Conservation (phyloP, 2,888 invertebrate genomes). For the Melieria omissa region DNA sequence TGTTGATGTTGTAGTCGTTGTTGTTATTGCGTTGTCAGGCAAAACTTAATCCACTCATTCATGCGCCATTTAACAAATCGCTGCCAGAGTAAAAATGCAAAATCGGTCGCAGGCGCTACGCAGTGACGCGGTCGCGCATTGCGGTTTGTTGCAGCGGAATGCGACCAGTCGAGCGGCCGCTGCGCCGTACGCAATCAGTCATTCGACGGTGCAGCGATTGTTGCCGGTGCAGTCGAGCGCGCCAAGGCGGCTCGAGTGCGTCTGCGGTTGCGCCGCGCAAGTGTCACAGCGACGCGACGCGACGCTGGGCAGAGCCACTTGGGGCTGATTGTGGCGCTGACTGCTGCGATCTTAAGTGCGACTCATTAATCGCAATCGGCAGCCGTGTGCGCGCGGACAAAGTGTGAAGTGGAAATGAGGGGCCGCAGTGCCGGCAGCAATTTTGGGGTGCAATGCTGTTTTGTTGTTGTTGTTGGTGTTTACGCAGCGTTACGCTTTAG, state of each 20-base stretch:
- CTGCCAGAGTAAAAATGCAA: slow-evolving; percentile 43
- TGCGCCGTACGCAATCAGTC: slow-evolving; percentile 24
- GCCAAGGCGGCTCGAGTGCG: slow-evolving; percentile 16
- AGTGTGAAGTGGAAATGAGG: not conserved
- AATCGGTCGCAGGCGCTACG: no score
- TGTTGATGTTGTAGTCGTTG: no score
- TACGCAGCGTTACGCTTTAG: slow-evolving; percentile 14
- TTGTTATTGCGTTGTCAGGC: slow-evolving; percentile 25
- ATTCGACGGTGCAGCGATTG: slow-evolving; percentile 5
- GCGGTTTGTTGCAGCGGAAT: not conserved
- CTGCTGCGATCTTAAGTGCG: slow-evolving; percentile 53
- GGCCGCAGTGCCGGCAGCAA: slow-evolving; percentile 1
- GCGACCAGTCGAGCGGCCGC: slow-evolving; percentile 14
- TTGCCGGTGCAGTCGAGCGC: not conserved
- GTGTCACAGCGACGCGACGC: not conserved
- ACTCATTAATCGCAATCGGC: slow-evolving; percentile 64
- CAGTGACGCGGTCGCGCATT: no score
- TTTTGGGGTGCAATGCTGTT: not conserved
- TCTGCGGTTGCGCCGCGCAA: not conserved
- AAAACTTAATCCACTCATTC: slow-evolving; percentile 45
- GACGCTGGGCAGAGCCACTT: slow-evolving; percentile 11
- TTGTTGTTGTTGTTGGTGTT: slow-evolving; percentile 9
- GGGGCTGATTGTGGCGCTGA: slow-evolving; percentile 35
- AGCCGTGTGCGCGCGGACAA: slow-evolving; percentile 12
- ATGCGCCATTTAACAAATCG: slow-evolving; percentile 49